Conservation (phyloP, 37 sponge, comb jelly and placozoan genomes). For the Aphrocallistes beatrix region DNA sequence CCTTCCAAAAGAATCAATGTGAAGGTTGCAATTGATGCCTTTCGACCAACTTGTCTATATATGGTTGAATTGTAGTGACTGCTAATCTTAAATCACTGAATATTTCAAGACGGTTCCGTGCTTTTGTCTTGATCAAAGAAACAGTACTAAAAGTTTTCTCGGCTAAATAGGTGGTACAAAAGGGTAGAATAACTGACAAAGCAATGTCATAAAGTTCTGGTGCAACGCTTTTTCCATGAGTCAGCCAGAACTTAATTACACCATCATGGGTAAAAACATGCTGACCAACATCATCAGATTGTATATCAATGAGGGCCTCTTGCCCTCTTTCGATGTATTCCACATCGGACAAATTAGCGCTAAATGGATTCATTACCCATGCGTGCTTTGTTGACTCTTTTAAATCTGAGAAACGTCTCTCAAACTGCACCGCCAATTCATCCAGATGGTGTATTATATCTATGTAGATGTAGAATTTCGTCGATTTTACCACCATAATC, state of each 20-base stretch:
- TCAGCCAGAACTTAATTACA: not conserved
- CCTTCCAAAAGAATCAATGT: too few species aligned
- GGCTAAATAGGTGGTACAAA: too few species aligned
- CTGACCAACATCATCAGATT: not conserved
- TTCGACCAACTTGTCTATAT: not conserved
- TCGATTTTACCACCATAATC: not conserved
- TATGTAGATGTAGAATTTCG: not conserved
- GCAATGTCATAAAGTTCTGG: not conserved
- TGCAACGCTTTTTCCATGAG: not conserved
- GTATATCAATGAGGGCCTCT: not conserved
- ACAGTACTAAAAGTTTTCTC: too few species aligned
- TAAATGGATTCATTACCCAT: not conserved
- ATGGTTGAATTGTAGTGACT: too few species aligned
- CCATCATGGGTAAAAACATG: not conserved
- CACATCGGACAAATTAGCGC: not conserved
- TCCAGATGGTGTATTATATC: not conserved
- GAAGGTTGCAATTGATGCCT: not conserved
- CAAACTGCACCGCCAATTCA: not conserved
- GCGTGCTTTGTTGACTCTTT: not conserved
- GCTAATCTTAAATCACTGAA: not conserved
- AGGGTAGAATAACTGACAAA: too few species aligned
- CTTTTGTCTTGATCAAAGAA: not conserved
- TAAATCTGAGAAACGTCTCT: not conserved
- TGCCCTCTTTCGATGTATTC: constrained; percentile 1
- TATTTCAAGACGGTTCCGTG: constrained; percentile 11